Evolutionary conservation across 2,797 vertebrate species (phyloP).

Genomic region (Myotis planiceps): DNA sequence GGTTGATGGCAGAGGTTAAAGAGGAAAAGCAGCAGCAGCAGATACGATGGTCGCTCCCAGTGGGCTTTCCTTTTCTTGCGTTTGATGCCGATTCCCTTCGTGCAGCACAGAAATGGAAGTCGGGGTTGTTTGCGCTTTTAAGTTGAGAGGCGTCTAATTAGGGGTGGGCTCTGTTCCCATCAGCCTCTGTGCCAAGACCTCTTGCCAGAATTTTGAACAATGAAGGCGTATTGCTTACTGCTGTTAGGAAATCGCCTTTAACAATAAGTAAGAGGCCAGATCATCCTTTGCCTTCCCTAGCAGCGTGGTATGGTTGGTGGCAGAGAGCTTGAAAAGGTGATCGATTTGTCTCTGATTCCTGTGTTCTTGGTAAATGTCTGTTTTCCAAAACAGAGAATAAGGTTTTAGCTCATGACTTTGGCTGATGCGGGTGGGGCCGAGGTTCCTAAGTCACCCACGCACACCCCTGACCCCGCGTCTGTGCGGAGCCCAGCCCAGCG

Average conservation of each 20-base stretch:
- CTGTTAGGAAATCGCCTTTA: constrained; percentile 30
- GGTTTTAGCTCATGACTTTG: constrained; percentile 32
- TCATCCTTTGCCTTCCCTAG: constrained; percentile 38
- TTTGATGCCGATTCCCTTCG: not conserved
- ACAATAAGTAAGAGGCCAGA: not conserved
- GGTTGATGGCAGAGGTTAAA: not conserved
- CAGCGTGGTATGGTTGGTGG: not conserved
- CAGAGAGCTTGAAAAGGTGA: not conserved
- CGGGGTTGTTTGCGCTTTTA: constrained; percentile 9
- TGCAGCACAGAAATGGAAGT: not conserved
- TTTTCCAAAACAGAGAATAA: constrained; percentile 36
- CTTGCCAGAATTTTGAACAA: constrained; percentile 18
- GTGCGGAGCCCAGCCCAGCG: not conserved
- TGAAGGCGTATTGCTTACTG: constrained; percentile 11
- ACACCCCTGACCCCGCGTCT: not conserved
- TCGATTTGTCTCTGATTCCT: not conserved
- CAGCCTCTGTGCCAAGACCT: not conserved
- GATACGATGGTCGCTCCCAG: not conserved
- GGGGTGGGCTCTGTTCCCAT: not conserved
- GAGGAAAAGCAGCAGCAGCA: not conserved
- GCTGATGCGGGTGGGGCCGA: not conserved
- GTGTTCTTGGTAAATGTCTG: not conserved
- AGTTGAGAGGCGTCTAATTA: not conserved
- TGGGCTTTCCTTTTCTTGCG: not conserved
- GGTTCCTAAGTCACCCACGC: not conserved